phyloP scores from a whole-genome alignment of 2,797 vertebrate genomes.

The Anomalospiza imberbis region DNA sequence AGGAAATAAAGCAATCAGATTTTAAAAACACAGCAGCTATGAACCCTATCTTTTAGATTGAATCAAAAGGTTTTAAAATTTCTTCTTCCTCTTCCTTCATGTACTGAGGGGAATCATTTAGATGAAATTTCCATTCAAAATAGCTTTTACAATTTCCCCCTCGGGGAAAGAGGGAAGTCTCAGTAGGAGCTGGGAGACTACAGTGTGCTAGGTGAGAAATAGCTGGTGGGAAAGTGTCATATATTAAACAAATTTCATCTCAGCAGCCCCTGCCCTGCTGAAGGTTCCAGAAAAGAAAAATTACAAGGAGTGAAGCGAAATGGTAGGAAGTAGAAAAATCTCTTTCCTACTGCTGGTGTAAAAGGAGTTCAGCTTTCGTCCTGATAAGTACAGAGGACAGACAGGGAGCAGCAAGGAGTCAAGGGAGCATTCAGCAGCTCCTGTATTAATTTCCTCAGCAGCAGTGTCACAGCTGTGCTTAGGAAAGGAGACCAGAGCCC shows the following conservation, averaged over 20 bases:
- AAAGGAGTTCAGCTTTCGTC: neutral
- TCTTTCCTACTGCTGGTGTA: neutral
- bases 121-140: slow-evolving; percentile 8
- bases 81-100: neutral
- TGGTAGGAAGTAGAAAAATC: neutral
- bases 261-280: neutral
- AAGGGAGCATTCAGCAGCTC: neutral
- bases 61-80: neutral
- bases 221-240: neutral
- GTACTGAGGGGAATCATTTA: neutral
- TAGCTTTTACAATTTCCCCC: neutral
- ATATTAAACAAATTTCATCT: neutral
- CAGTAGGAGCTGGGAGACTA: neutral
- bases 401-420: neutral
- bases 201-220: neutral
- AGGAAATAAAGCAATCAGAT: neutral
- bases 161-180: neutral
- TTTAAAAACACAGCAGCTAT: neutral
- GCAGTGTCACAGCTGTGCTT: neutral
- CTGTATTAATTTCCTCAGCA: neutral
- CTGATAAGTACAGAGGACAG: neutral
- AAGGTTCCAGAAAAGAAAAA: neutral
- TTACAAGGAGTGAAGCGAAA: neutral
- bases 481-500: neutral
- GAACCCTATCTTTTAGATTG: neutral